phyloP scores from a whole-genome alignment of 2,113 vertebrate species.

The Eulacestoma nigropectus region DNA sequence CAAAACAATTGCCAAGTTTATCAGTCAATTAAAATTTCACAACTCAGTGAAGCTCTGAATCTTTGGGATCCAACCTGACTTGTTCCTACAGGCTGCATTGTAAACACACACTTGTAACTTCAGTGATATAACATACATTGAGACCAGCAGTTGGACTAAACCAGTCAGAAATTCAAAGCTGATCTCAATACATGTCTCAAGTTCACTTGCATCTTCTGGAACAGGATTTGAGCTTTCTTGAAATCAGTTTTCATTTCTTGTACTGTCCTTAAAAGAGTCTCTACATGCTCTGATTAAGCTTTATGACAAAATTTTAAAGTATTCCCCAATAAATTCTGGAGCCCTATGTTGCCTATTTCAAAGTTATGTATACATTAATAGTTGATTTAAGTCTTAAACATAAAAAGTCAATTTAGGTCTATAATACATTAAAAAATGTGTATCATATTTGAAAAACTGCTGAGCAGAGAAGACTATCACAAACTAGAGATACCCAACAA shows the following conservation, averaged over 20 bases:
- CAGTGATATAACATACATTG: neutral
- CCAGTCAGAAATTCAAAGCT: neutral
- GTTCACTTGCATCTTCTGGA: neutral
- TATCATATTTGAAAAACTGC: neutral
- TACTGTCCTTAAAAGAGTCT: neutral
- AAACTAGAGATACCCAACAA: neutral
- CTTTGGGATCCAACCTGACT: neutral
- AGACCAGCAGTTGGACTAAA: neutral
- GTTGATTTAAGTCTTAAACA: neutral
- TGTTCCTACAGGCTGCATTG: neutral
- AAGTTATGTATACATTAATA: fast-evolving
- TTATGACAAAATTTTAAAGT: neutral
- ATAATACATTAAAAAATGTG: neutral
- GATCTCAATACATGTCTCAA: neutral
- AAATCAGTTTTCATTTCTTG: neutral
- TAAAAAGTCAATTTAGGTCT: neutral
- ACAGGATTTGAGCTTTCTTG: neutral
- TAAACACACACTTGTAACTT: neutral
- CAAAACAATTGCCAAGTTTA: neutral
- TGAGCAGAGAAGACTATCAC: neutral
- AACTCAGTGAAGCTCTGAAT: neutral
- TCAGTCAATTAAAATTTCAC: neutral
- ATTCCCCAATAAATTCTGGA: neutral
- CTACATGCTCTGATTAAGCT: neutral
- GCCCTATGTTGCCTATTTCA: neutral